phyloP scores from a whole-genome alignment of 35 echinoderm and acorn worm genomes.

The Anneissia japonica region DNA sequence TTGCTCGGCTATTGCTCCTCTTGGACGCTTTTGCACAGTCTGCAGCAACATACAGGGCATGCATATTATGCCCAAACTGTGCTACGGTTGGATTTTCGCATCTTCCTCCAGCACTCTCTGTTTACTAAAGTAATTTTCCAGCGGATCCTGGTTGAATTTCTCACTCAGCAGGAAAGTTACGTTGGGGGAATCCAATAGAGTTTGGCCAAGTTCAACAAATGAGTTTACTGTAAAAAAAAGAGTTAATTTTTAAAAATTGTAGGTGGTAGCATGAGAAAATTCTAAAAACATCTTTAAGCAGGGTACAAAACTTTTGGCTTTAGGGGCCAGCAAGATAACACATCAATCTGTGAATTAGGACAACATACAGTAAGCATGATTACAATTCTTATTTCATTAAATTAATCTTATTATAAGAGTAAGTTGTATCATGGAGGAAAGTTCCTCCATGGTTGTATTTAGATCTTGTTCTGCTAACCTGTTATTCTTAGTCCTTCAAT shows the following conservation, averaged over 20 bases:
- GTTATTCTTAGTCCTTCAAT: not conserved
- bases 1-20: too few species aligned
- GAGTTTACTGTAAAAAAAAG: constrained; percentile 42
- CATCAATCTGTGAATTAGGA: too few species aligned
- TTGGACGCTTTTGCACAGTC: constrained; percentile 22
- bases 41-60: constrained; percentile 22
- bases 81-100: constrained; percentile 34
- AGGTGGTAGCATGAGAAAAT: too few species aligned
- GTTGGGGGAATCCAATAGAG: constrained; percentile 8
- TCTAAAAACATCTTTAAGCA: too few species aligned
- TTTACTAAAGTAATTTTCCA: constrained; percentile 52
- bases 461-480: not conserved
- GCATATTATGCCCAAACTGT: constrained; percentile 27
- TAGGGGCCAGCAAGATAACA: too few species aligned
- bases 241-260: too few species aligned
- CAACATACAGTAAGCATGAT: too few species aligned
- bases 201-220: constrained; percentile 18
- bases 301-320: too few species aligned
- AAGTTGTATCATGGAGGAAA: too few species aligned
- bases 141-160: constrained; percentile 50
- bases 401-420: too few species aligned
- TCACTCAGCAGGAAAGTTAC: constrained; percentile 30
- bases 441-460: too few species aligned
- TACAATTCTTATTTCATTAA: too few species aligned
- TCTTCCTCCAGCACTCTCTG: constrained; percentile 36